These are phyloP conservation scores for Pachycephala philippinensis DNA, from an alignment of 2,113 vertebrate genomes.

Conservation along the genomic window DNA sequence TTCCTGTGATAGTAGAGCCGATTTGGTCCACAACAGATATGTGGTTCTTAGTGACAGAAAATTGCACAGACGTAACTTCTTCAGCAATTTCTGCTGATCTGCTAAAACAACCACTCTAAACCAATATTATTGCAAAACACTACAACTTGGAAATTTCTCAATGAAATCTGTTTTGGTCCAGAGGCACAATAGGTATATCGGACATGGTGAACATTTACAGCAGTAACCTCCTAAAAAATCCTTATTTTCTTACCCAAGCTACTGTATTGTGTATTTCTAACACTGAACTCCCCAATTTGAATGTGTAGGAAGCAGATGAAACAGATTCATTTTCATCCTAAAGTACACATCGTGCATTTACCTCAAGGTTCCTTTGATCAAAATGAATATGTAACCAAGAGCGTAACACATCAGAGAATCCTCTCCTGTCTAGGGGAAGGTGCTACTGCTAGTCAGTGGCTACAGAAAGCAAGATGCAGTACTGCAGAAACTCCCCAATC, in stretches of 20 bases:
- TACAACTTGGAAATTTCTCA: background rate
- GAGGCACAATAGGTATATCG: background rate
- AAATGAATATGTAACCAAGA: background rate
- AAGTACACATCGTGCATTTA: accelerated
- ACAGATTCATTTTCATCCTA: background rate
- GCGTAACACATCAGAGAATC: background rate
- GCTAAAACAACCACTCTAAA: background rate
- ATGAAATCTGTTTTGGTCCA: background rate
- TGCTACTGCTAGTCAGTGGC: background rate
- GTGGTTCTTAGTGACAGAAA: background rate
- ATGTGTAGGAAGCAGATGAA: background rate
- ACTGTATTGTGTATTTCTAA: background rate
- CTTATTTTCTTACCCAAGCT: background rate
- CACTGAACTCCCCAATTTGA: background rate
- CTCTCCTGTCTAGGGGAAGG: background rate
- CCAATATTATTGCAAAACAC: background rate
- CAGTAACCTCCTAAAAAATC: background rate
- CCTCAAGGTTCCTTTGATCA: background rate
- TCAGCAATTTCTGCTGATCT: background rate
- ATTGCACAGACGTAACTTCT: background rate
- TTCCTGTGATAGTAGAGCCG: accelerated
- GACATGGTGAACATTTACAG: background rate
- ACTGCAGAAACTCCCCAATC: background rate
- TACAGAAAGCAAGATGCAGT: background rate
- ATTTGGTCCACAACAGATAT: background rate